These are phyloP conservation scores for Dreissena polymorpha DNA, from an alignment of 1,140 invertebrate species.

Conservation along the genomic window DNA sequence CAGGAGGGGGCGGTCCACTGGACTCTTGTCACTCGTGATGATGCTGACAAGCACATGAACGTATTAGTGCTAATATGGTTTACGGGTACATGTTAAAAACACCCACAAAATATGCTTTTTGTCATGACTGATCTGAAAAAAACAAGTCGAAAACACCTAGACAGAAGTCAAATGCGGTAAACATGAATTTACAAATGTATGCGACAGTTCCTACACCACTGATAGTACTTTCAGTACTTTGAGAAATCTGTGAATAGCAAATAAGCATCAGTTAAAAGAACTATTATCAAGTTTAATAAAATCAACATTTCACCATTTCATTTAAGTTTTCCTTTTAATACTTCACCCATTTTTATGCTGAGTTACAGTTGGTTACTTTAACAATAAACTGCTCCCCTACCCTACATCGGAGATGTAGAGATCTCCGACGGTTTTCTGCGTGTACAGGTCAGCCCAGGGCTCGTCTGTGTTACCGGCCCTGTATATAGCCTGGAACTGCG, in stretches of 20 bases:
- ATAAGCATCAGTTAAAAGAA: not conserved
- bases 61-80: no score
- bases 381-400: conserved; percentile 12
- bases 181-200: no score
- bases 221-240: not conserved
- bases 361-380: not conserved
- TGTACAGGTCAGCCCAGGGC: conserved; percentile 38
- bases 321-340: not conserved
- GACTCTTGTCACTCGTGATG: not conserved
- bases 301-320: not conserved
- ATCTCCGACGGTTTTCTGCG: conserved; percentile 9
- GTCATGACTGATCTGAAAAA: no score
- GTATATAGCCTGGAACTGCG: conserved; percentile 20
- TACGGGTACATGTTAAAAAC: no score
- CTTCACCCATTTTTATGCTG: not conserved
- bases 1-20: not conserved
- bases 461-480: conserved; percentile 7
- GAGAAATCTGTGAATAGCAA: not conserved
- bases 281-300: no score
- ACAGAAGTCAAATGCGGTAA: no score
- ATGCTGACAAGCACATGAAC: conserved; percentile 9
- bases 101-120: no score
- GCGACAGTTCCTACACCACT: not conserved
- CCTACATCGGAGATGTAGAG: conserved; percentile 40
- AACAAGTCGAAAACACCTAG: no score